Evolutionary conservation across 2,113 vertebrate species (phyloP).

Genomic region (Lathamus discolor): DNA sequence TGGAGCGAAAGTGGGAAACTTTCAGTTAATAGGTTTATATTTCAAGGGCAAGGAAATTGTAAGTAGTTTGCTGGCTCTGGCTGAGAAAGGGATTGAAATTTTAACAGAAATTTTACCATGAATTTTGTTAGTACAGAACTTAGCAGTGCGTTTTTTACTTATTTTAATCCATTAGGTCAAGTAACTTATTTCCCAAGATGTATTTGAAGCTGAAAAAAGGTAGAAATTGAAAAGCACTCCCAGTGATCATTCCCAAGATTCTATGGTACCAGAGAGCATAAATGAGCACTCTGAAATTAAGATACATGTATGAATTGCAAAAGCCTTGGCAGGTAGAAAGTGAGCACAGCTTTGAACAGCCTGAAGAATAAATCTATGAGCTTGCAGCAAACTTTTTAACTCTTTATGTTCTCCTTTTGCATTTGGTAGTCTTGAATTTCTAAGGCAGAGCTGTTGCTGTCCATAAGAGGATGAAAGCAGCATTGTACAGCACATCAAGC

Average conservation of each 20-base stretch:
- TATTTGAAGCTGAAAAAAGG: background rate
- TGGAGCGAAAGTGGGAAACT: background rate
- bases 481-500: background rate
- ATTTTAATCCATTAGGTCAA: background rate
- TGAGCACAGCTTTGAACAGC: background rate
- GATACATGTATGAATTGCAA: background rate
- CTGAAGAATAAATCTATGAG: background rate
- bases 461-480: background rate
- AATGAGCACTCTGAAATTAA: conserved; percentile 20
- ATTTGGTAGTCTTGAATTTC: background rate
- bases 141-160: background rate
- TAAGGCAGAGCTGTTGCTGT: background rate
- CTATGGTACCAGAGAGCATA: background rate
- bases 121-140: background rate
- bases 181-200: conserved; percentile 7
- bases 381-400: background rate
- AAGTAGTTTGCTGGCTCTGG: background rate
- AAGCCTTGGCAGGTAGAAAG: background rate
- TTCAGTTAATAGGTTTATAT: background rate
- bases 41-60: background rate
- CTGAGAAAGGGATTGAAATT: background rate
- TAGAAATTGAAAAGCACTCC: background rate
- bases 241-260: background rate
- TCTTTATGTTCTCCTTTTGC: background rate
- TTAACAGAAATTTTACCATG: background rate